Conservation (phyloP, 2,797 vertebrate species). For the Anableps anableps region DNA sequence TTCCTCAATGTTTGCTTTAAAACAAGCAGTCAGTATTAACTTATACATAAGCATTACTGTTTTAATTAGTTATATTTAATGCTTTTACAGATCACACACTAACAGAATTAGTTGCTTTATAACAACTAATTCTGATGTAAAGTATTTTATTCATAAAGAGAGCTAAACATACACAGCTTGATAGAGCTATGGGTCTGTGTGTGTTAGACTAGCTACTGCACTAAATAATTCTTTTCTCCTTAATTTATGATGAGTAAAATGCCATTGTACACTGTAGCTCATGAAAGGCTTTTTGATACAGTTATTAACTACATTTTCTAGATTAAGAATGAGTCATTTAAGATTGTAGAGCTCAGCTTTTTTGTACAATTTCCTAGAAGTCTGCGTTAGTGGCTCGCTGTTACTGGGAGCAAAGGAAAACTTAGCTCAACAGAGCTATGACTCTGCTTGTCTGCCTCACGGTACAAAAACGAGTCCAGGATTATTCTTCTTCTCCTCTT, state of each 20-base stretch:
- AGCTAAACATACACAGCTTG: neutral
- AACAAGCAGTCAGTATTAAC: neutral
- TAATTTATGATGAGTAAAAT: neutral
- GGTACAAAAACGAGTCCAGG: neutral
- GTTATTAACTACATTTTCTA: neutral
- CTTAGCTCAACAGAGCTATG: neutral
- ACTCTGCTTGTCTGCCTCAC: neutral
- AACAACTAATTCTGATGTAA: neutral
- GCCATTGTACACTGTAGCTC: neutral
- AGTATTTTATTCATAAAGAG: neutral
- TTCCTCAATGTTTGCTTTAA: neutral
- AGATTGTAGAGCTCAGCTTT: neutral
- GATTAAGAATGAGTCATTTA: neutral
- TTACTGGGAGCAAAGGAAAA: neutral
- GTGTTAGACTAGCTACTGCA: neutral
- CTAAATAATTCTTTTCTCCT: neutral
- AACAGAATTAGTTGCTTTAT: neutral
- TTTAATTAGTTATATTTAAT: neutral
- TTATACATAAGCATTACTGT: neutral
- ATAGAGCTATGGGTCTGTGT: neutral
- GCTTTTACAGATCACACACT: neutral
- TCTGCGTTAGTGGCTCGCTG: neutral
- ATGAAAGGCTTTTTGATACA: neutral
- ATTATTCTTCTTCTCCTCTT: neutral
- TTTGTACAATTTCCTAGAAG: neutral